Evolutionary conservation across 2,888 invertebrate genomes (phyloP).

Genomic region (Trachelus troglodyta): DNA sequence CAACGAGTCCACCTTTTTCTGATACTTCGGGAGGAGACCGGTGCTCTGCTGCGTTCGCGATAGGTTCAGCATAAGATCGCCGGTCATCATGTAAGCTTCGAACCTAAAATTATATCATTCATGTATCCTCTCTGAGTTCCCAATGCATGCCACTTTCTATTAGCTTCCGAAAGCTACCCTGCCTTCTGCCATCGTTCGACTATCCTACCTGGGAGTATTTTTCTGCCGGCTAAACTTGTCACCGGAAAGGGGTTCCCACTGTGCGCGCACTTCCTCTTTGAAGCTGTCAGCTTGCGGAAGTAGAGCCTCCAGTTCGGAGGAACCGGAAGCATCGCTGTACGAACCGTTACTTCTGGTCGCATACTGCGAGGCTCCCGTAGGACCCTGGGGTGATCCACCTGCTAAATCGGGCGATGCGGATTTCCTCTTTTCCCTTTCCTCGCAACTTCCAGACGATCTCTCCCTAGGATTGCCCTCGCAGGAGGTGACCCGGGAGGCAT

Average conservation of each 20-base stretch:
- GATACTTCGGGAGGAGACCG: conserved; percentile 72
- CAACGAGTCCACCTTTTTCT: conserved; percentile 70
- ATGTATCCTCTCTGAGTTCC: neutral
- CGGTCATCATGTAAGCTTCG: conserved; percentile 98
- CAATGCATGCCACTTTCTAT: neutral
- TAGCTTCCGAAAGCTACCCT: neutral
- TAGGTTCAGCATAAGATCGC: conserved; percentile 93
- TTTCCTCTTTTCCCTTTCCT: conserved; percentile 46
- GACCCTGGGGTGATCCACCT: conserved; percentile 46
- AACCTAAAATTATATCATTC: conserved; percentile 70
- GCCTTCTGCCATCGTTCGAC: neutral
- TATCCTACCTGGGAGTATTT: conserved; percentile 60
- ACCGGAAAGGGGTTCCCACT: conserved; percentile 69
- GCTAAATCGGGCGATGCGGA: conserved; percentile 47
- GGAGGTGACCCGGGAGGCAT: conserved; percentile 35
- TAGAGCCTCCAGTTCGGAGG: conserved; percentile 66
- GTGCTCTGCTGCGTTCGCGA: conserved; percentile 82
- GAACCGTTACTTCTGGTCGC: conserved; percentile 72
- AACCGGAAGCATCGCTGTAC: conserved; percentile 64
- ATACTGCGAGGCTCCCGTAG: conserved; percentile 59
- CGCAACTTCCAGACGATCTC: conserved; percentile 40
- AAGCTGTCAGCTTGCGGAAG: conserved; percentile 62
- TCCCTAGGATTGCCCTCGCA: conserved; percentile 38
- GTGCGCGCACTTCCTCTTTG: conserved; percentile 68
- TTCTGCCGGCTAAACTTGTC: conserved; percentile 64